These are phyloP conservation scores for Drosophila parabipectinata DNA, from an alignment of 1,140 invertebrate genomes.

Conservation along the genomic window DNA sequence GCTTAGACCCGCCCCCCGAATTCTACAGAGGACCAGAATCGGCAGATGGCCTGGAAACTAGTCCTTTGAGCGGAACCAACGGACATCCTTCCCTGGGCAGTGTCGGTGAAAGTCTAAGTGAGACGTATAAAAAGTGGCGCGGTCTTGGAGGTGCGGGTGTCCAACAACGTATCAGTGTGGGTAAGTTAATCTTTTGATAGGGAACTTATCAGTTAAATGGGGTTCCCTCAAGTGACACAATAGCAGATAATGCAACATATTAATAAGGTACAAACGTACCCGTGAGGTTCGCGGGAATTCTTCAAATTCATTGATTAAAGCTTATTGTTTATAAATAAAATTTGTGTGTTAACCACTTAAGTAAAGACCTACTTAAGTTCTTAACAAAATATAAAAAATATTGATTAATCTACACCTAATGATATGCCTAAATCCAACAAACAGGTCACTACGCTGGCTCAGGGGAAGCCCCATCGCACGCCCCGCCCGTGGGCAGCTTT, in stretches of 20 bases:
- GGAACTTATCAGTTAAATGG: background rate
- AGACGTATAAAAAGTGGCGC: conserved; percentile 69
- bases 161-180: conserved; percentile 74
- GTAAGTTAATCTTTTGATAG: conserved; percentile 40
- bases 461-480: conserved; percentile 26
- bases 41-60: background rate
- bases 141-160: conserved; percentile 13
- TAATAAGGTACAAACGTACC: too few species aligned
- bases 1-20: conserved; percentile 68
- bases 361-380: too few species aligned
- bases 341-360: too few species aligned
- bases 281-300: too few species aligned
- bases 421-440: background rate
- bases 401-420: background rate
- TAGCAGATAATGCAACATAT: background rate
- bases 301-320: too few species aligned
- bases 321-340: background rate
- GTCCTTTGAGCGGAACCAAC: conserved; percentile 22
- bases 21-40: conserved; percentile 69
- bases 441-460: conserved; percentile 54
- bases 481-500: conserved; percentile 36
- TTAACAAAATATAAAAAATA: background rate
- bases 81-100: conserved; percentile 42
- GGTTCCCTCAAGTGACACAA: background rate
- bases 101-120: conserved; percentile 57